phyloP scores from a whole-genome alignment of 2,888 invertebrate genomes.

The Dicyrtoma fusca region DNA sequence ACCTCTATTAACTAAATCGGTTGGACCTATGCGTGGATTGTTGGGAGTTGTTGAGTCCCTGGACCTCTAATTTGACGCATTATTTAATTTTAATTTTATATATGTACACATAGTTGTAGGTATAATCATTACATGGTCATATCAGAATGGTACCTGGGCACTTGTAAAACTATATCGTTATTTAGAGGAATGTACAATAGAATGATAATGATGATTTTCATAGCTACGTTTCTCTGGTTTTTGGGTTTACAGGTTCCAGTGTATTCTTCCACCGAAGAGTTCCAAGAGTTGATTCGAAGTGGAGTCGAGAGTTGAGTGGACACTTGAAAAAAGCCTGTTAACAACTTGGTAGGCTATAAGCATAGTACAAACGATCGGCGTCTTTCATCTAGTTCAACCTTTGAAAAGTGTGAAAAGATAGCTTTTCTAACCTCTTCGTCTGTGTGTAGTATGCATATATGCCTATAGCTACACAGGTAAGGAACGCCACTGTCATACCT shows the following conservation, averaged over 20 bases:
- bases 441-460: no score
- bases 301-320: constrained; percentile 1
- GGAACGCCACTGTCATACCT: not conserved
- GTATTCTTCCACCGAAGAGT: not conserved
- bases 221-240: not conserved
- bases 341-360: constrained; percentile 53
- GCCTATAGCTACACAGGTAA: not conserved
- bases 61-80: no score
- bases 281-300: not conserved
- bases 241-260: not conserved
- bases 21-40: no score
- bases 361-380: constrained; percentile 49
- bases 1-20: no score
- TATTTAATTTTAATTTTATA: no score
- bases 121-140: not conserved
- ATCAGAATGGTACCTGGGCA: not conserved
- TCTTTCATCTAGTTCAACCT: constrained; percentile 48
- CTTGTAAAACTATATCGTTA: no score
- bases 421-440: constrained; percentile 28
- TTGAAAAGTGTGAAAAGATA: constrained; percentile 56
- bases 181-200: not conserved
- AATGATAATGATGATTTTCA: constrained; percentile 22
- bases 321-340: constrained; percentile 44
- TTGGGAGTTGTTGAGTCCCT: no score
- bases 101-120: no score